Evolutionary conservation across 2,797 vertebrate genomes (phyloP), one percentile per base, ranked within the genome.

Genomic region (Thripadectes ignobilis): DNA sequence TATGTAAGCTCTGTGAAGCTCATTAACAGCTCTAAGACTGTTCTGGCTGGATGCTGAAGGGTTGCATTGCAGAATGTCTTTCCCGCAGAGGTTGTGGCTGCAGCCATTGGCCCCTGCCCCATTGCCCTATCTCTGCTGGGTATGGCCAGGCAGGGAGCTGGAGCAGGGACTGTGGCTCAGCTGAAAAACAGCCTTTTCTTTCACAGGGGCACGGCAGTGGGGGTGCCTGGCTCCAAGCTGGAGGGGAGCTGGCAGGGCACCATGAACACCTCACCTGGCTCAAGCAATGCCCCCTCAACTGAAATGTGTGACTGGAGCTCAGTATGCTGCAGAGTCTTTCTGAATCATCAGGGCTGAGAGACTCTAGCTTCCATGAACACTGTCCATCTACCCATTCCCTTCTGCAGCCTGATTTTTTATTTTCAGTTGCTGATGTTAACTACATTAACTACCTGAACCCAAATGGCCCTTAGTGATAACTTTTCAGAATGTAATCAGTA

Each of bases 281-380:
- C 0, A 0, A 72, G 41, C 55, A 46, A 29, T 80, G 57, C 1
- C 9, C 15, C 10, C 49, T 80, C 17, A 26, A 0, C 14, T 16
- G 38, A 45, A 72, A n/a, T 0, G 0, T 32, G 45, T 43, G 48
- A 48, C 29, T 7, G 5, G 8, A 89, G n/a, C 26, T 19, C 36
- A 15, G 1, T 4, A 49, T 3, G 3, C 45, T 0, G 1, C 18
- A 24, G 32, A 24, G 32, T 36, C 10, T 59, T 43, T 61, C 43
- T 55, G 58, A 72, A 34, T 13, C 38, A n/a, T 14, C 1, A 4
- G 19, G 18, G 32, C 43, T 59, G 45, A 57, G 22, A 63, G 7
- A 27, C 22, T 49, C 77, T 15, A 27, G 7, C 24, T 39, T 74
- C 19, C 29, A 16, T 4, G n/a, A 52, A 14, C 8, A 10, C 20